Evolutionary conservation across 1,140 invertebrate genomes (phyloP).

Genomic region (Papilio polyxenes): DNA sequence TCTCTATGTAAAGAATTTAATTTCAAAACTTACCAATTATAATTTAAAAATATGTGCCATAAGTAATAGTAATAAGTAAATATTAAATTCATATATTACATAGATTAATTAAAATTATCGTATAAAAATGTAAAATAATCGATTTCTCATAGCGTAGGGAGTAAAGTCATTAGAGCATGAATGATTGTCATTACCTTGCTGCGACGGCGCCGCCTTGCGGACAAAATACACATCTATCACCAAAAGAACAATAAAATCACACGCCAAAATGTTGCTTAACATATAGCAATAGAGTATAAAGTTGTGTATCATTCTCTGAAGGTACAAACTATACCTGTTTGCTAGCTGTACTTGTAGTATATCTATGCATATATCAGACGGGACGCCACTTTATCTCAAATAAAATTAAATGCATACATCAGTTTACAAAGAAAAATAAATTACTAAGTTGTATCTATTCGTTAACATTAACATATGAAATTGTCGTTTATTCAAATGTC

Average conservation of each 20-base stretch:
- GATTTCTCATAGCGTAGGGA: conserved; percentile 16
- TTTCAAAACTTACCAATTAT: background rate
- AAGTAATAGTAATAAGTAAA: background rate
- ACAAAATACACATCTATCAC: background rate
- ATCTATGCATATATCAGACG: conserved; percentile 1
- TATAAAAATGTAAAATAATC: background rate
- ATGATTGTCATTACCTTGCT: conserved; percentile 32
- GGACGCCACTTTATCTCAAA: conserved; percentile 27
- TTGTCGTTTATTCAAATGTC: conserved; percentile 21
- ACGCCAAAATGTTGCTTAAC: background rate
- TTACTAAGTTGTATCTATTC: conserved; percentile 26
- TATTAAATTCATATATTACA: background rate
- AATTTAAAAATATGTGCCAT: background rate
- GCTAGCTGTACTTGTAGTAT: background rate
- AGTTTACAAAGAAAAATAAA: conserved; percentile 27
- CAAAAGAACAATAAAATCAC: background rate
- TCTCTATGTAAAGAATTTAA: too few species aligned
- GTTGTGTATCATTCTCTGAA: background rate
- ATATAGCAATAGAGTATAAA: background rate
- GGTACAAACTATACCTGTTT: conserved; percentile 1
- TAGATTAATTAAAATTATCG: background rate
- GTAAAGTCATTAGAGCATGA: conserved; percentile 27
- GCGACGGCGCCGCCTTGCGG: conserved; percentile 19
- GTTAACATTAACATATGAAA: conserved; percentile 32
- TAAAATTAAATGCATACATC: conserved; percentile 34